Evolutionary conservation across 2,888 invertebrate genomes (phyloP).

Genomic region (Dolichomitus sp.): DNA sequence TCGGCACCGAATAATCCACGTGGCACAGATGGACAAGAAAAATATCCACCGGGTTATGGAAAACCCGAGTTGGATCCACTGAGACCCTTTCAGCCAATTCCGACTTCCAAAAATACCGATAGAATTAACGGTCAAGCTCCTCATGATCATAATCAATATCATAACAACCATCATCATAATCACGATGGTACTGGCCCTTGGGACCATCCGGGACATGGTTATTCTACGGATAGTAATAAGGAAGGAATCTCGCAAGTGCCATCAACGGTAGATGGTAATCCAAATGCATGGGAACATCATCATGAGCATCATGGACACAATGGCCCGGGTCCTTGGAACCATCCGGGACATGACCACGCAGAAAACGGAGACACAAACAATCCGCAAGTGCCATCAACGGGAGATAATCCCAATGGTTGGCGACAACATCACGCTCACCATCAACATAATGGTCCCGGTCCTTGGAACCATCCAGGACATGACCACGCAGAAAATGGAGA

Average conservation of each 20-base stretch:
- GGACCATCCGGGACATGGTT: constrained; percentile 8
- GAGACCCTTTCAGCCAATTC: constrained; percentile 15
- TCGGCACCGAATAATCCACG: constrained; percentile 4
- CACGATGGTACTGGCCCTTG: constrained; percentile 40
- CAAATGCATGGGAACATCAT: constrained; percentile 35
- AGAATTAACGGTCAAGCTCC: constrained; percentile 15
- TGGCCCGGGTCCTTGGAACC: constrained; percentile 24
- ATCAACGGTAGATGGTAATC: not conserved
- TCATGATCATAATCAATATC: constrained; percentile 37
- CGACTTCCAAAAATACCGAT: not conserved
- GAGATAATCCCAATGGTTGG: not conserved
- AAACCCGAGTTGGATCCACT: constrained; percentile 5
- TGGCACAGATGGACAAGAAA: not conserved
- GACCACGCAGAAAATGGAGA: not conserved
- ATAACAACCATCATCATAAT: constrained; percentile 58
- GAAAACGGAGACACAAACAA: not conserved
- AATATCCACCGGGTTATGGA: not conserved
- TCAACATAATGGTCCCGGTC: constrained; percentile 42
- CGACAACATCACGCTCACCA: not conserved
- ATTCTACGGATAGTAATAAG: not conserved
- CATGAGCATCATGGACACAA: too few relatives aligned
- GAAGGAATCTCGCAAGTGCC: constrained; percentile 21
- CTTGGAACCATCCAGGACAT: constrained; percentile 27
- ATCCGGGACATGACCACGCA: constrained; percentile 11
- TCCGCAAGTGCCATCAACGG: constrained; percentile 17